A percentile compares a stretch with the other conserved stretches of the same genome.
Evolutionary conservation across 2,113 vertebrate genomes (phyloP).

Genomic region (Phaetusa simplex): DNA sequence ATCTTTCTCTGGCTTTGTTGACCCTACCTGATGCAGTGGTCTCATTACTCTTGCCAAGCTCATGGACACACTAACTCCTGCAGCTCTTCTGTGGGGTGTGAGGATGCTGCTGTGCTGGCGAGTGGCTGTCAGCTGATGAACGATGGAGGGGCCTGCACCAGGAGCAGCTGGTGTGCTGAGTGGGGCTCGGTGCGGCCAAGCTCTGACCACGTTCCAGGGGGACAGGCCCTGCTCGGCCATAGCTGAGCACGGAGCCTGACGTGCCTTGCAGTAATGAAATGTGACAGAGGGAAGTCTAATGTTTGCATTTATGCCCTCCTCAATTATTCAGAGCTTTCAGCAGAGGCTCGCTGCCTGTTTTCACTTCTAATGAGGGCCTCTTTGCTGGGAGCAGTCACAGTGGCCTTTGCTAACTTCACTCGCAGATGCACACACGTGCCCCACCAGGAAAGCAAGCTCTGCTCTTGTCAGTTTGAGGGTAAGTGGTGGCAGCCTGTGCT

Average conservation of each 20-base stretch:
- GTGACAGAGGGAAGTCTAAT: background rate
- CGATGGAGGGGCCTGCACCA: background rate
- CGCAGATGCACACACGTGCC: accelerated
- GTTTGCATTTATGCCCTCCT: conserved; percentile 31
- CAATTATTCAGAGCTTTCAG: conserved; percentile 54
- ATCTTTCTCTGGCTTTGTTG: background rate
- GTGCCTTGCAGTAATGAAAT: background rate
- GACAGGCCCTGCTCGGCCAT: background rate
- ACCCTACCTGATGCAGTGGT: background rate
- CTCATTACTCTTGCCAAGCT: background rate
- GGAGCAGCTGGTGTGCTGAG: background rate
- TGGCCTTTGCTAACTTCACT: background rate
- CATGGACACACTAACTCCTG: background rate
- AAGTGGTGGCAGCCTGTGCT: background rate
- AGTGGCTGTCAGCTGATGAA: background rate
- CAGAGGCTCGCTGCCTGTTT: background rate
- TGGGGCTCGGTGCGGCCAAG: background rate
- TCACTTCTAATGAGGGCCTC: background rate
- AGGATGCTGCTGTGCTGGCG: background rate
- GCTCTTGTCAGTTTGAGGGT: background rate
- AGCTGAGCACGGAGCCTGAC: background rate
- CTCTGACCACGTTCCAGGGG: background rate
- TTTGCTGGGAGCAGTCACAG: background rate
- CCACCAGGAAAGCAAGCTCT: background rate
- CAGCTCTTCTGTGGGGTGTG: background rate